Percentiles rank a stretch among this genome's conserved stretches.
These are phyloP conservation scores for Sebastes paucispinis DNA, from an alignment of 2,797 vertebrate genomes.

Conservation along the genomic window DNA sequence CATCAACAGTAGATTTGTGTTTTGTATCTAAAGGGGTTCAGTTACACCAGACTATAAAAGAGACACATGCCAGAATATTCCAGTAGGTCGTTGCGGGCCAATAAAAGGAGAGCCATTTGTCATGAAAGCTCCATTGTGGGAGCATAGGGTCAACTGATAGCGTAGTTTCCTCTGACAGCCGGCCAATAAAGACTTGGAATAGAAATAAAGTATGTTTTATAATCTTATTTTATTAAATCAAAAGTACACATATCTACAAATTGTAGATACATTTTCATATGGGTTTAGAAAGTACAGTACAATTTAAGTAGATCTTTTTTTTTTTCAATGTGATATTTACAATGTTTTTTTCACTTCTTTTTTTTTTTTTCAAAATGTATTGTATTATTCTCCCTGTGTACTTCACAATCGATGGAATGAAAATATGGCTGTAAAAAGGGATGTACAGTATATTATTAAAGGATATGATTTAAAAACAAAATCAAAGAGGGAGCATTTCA, in stretches of 20 bases:
- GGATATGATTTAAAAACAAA: conserved; percentile 48
- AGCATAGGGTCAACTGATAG: conserved; percentile 19
- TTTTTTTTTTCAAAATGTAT: conserved; percentile 53
- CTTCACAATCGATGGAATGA: conserved; percentile 68
- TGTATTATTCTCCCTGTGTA: conserved; percentile 63
- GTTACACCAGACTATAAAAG: conserved; percentile 59
- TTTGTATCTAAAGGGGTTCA: conserved; percentile 47
- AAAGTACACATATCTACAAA: conserved; percentile 84
- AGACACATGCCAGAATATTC: conserved; percentile 54
- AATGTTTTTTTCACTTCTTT: conserved; percentile 42
- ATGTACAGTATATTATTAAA: conserved; percentile 51
- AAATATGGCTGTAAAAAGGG: conserved; percentile 71
- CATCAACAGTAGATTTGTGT: conserved; percentile 56
- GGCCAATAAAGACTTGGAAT: conserved; percentile 19
- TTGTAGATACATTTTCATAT: conserved; percentile 81
- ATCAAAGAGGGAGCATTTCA: conserved; percentile 22
- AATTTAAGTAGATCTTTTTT: conserved; percentile 81
- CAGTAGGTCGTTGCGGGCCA: conserved; percentile 14
- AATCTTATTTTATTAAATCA: conserved; percentile 83
- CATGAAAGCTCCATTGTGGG: conserved; percentile 29
- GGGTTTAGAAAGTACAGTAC: conserved; percentile 87
- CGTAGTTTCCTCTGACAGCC: not conserved
- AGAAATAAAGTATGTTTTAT: conserved; percentile 28
- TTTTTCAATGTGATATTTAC: conserved; percentile 80
- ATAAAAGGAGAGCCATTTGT: conserved; percentile 33